phyloP scores from a whole-genome alignment of 2,113 vertebrate species.

The Psammodynastes pulverulentus region DNA sequence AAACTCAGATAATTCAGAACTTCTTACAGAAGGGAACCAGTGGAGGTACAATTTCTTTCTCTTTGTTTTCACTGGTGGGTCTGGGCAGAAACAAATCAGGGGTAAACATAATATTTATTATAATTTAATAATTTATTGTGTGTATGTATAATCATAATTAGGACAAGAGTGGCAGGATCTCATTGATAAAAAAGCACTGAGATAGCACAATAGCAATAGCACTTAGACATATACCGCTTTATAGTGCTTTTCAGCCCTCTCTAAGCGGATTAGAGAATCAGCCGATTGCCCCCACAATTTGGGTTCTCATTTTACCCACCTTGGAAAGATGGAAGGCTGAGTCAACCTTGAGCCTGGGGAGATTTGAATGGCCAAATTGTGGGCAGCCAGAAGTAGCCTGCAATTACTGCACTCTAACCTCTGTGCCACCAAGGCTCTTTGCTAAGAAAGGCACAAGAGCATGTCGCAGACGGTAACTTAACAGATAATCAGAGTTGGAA shows the following conservation, averaged over 20 bases:
- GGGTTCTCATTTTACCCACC: too few relatives aligned
- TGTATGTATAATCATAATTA: neutral
- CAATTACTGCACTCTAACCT: too few relatives aligned
- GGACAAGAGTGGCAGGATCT: neutral
- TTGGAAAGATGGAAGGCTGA: too few relatives aligned
- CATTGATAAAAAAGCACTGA: neutral
- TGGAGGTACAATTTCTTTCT: constrained; percentile 75
- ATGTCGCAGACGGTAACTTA: neutral
- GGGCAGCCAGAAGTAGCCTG: too few relatives aligned
- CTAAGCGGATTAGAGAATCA: too few relatives aligned
- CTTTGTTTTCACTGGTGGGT: neutral
- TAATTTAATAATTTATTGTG: neutral
- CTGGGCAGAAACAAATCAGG: neutral
- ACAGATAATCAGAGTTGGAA: too few relatives aligned
- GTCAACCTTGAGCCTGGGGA: too few relatives aligned
- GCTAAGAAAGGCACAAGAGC: neutral
- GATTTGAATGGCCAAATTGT: too few relatives aligned
- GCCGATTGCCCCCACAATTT: too few relatives aligned
- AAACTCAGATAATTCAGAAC: constrained; percentile 94
- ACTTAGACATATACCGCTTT: too few relatives aligned
- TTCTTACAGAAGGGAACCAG: constrained; percentile 86
- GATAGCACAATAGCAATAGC: neutral
- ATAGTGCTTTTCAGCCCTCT: too few relatives aligned
- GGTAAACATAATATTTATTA: neutral
- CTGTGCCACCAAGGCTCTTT: too few relatives aligned